Evolutionary conservation across 2,113 vertebrate species (phyloP).

Genomic region (Cygnus atratus): DNA sequence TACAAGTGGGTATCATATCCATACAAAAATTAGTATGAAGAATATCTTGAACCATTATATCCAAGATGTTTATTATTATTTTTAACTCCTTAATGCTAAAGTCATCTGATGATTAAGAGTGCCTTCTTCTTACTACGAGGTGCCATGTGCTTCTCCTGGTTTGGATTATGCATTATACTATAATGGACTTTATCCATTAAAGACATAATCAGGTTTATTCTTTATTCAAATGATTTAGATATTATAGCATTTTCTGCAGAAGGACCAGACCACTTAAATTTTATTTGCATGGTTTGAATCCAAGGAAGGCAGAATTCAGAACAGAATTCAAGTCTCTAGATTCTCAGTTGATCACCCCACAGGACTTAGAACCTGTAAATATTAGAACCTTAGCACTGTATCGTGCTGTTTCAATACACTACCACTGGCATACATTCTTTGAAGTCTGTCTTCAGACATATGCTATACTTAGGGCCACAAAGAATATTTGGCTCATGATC

Average conservation of each 20-base stretch:
- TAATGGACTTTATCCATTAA: not conserved
- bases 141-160: not conserved
- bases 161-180: not conserved
- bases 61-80: not conserved
- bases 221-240: not conserved
- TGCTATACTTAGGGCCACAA: not conserved
- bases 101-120: not conserved
- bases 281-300: not conserved
- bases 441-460: not conserved
- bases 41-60: not conserved
- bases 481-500: not conserved
- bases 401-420: not conserved
- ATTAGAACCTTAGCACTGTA: no score
- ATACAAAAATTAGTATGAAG: not conserved
- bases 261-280: not conserved
- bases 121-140: not conserved
- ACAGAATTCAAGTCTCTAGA: not conserved
- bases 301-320: not conserved
- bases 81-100: not conserved
- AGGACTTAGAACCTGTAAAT: not conserved
- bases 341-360: not conserved
- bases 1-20: not conserved
- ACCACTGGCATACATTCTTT: not conserved
- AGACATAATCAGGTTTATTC: not conserved
- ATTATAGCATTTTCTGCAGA: not conserved